These are phyloP conservation scores for Euproctis similis DNA, from an alignment of 2,888 invertebrate species.

Conservation along the genomic window DNA sequence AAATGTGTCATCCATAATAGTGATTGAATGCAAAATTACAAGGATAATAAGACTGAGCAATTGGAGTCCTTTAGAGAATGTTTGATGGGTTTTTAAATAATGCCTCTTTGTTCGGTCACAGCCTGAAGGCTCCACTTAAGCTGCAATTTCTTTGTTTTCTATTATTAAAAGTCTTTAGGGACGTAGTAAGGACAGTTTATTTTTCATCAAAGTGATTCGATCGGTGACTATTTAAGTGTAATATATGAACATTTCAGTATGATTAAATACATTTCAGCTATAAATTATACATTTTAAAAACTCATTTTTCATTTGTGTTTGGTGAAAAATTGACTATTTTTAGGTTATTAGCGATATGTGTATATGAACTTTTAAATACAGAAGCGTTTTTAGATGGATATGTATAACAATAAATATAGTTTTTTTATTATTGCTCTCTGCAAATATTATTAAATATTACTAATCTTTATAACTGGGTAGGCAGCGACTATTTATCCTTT, in stretches of 20 bases:
- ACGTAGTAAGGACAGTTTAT: slow-evolving; percentile 3
- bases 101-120: slow-evolving; percentile 10
- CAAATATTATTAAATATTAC: too few relatives aligned
- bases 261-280: background rate
- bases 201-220: slow-evolving; percentile 8
- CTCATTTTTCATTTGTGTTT: too few relatives aligned
- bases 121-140: slow-evolving; percentile 2
- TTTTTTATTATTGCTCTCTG: too few relatives aligned
- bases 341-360: too few relatives aligned
- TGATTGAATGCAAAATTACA: slow-evolving; percentile 21
- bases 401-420: too few relatives aligned
- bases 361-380: too few relatives aligned
- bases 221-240: too few relatives aligned
- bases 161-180: slow-evolving; percentile 8
- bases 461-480: too few relatives aligned
- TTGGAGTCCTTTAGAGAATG: slow-evolving; percentile 14
- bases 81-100: slow-evolving; percentile 22
- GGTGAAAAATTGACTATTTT: too few relatives aligned
- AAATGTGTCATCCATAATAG: slow-evolving; percentile 8
- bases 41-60: slow-evolving; percentile 13
- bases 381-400: too few relatives aligned
- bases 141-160: slow-evolving; percentile 11
- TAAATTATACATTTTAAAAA: too few relatives aligned
- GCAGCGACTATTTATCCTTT: too few relatives aligned
- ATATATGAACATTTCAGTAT: background rate